phyloP scores from a whole-genome alignment of 1,140 invertebrate species.

The Semibalanus balanoides region DNA sequence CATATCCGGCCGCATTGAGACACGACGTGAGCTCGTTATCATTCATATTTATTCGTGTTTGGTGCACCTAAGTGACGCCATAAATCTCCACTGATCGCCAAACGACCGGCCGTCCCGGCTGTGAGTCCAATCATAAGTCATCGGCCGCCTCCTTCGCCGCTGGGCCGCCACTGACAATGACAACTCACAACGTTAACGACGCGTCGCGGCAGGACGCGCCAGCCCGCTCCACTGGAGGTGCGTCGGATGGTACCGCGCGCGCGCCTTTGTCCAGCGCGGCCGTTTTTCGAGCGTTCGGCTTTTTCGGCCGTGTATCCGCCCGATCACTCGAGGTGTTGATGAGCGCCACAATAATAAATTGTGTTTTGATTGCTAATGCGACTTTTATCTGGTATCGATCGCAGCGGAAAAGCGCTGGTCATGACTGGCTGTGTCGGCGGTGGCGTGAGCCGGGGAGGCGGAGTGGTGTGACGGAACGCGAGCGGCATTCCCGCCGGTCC shows the following conservation, averaged over 20 bases:
- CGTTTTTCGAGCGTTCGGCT: neutral
- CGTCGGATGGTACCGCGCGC: neutral
- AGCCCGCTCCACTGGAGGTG: neutral
- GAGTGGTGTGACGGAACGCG: too few species aligned
- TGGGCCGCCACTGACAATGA: neutral
- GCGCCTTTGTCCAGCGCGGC: neutral
- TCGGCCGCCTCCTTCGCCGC: neutral
- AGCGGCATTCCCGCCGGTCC: neutral
- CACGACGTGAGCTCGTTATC: neutral
- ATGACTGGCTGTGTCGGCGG: neutral
- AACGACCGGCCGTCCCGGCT: neutral
- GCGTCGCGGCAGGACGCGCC: neutral
- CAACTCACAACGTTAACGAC: neutral
- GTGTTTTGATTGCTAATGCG: slow-evolving; percentile 2
- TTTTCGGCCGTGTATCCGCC: neutral
- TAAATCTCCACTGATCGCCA: neutral
- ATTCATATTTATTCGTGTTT: slow-evolving; percentile 3
- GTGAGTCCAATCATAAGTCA: neutral
- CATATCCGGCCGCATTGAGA: neutral
- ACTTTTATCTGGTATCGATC: neutral
- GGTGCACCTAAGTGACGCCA: neutral
- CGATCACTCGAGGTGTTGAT: neutral
- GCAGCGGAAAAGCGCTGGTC: neutral
- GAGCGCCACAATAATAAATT: neutral
- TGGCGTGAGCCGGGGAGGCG: neutral